Conservation (phyloP, 2,797 vertebrate genomes). For the Alfaro cultratus region DNA sequence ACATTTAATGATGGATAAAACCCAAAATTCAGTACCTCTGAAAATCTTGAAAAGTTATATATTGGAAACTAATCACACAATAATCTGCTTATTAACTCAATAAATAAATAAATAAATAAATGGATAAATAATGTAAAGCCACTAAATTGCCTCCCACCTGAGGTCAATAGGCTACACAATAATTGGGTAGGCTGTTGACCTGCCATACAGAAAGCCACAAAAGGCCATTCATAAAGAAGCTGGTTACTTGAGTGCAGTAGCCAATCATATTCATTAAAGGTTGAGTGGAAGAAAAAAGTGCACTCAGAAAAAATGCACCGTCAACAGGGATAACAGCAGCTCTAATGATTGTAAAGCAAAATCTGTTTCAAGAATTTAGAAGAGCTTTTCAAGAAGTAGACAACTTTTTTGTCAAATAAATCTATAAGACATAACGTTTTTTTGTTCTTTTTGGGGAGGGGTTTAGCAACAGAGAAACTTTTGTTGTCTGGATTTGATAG, state of each 20-base stretch:
- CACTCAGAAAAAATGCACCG: background rate
- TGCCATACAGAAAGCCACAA: background rate
- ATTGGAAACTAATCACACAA: background rate
- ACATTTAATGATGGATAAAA: too few relatives aligned
- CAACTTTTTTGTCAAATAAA: background rate
- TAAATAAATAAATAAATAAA: background rate
- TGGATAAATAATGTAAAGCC: background rate
- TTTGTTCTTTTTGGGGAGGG: background rate
- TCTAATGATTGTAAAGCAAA: background rate
- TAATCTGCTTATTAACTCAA: background rate
- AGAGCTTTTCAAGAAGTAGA: background rate
- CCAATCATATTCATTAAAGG: background rate
- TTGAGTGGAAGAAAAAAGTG: background rate
- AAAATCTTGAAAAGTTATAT: background rate
- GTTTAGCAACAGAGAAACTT: background rate
- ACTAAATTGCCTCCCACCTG: background rate
- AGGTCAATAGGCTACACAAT: background rate
- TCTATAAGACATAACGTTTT: background rate
- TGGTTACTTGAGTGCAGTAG: background rate
- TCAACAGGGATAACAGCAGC: background rate
- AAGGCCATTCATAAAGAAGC: background rate
- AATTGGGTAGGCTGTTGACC: background rate
- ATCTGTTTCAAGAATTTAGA: background rate
- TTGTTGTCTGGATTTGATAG: constrained; percentile 19
- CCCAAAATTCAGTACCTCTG: background rate